Base-by-base conservation (phyloP, 2,797 vertebrate species). In the Poeciliopsis turneri region DNA sequence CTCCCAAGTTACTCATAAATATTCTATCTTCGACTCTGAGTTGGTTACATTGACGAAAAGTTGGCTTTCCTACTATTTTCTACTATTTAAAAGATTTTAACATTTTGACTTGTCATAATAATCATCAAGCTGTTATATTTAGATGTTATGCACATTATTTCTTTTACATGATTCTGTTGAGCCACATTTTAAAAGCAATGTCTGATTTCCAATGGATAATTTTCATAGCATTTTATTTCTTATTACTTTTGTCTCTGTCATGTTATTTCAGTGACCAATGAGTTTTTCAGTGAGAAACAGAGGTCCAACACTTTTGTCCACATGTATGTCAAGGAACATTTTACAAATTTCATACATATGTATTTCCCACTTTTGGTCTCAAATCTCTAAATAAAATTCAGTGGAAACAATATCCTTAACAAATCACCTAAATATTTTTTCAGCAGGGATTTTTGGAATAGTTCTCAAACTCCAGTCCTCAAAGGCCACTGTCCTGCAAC, bases 1-100 rank as follows among this genome's bases (percentile, higher is more conserved):
- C 69, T 80, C 78, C 78, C 81, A 28, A 77, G 77, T 73, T 72
- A 45, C 79, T 70, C 86, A 91, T 93, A 25, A 84, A 93, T 90
- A 89, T 82, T 90, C 73, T 39, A 87, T 89, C 47, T 7, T 41
- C 45, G 72, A 45, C 43, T 84, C 51, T 61, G 39, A 64, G 70
- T 81, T 85, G 77, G 82, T 46, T 45, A 1, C 33, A 33, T 20
- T 25, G 11, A 69, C 46, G 41, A 8, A 5, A 61, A 75, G 41
- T 68, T 45, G 9, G 10, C 7, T 43, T 45, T 66, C 28, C 6
- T 36, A 15, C 64, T 41, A 23, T 10, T 39, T 41, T 8, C 18
- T 49, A 23, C 20, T 23, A 53, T 53, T 53, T 53, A 59, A 59
- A 70, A 45, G 25, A 15, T 69, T 41, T 43, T n/a, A 7, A 41